Evolutionary conservation across 2,888 invertebrate species (phyloP).

Genomic region (Pyrocoelia pectoralis): DNA sequence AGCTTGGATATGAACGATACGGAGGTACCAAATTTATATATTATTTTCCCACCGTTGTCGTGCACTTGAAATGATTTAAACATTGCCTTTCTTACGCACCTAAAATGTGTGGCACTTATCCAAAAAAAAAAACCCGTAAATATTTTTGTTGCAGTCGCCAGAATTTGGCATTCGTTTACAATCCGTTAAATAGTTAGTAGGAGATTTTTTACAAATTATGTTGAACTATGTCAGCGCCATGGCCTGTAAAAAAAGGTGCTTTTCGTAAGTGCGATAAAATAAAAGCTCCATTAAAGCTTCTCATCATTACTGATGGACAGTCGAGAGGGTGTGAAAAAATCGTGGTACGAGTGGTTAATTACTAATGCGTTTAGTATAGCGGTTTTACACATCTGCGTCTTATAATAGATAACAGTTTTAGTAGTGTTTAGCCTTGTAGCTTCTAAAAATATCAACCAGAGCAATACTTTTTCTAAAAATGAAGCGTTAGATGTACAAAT

Average conservation of each 20-base stretch:
- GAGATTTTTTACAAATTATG: background rate
- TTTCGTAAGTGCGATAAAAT: slow-evolving; percentile 3
- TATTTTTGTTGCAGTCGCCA: background rate
- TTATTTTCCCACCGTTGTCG: slow-evolving; percentile 8
- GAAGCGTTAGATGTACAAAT: background rate
- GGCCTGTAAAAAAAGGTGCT: slow-evolving; percentile 68
- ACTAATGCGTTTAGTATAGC: background rate
- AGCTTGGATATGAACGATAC: slow-evolving; percentile 3
- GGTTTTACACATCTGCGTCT: background rate
- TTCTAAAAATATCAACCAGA: slow-evolving; percentile 1
- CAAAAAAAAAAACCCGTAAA: background rate
- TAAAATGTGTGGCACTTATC: slow-evolving; percentile 5
- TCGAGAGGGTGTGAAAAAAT: background rate
- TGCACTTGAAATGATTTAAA: background rate
- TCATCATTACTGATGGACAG: background rate
- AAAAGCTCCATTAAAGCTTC: background rate
- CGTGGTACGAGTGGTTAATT: background rate
- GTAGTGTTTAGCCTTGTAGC: background rate
- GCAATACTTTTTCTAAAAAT: background rate
- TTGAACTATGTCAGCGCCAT: slow-evolving; percentile 68
- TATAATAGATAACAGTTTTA: background rate
- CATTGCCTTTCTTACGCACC: slow-evolving; percentile 9
- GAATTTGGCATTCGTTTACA: slow-evolving; percentile 8
- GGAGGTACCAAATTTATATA: background rate
- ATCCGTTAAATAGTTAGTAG: slow-evolving; percentile 31